phyloP scores from a whole-genome alignment of 1,140 invertebrate genomes.

The Paracyclopina nana region DNA sequence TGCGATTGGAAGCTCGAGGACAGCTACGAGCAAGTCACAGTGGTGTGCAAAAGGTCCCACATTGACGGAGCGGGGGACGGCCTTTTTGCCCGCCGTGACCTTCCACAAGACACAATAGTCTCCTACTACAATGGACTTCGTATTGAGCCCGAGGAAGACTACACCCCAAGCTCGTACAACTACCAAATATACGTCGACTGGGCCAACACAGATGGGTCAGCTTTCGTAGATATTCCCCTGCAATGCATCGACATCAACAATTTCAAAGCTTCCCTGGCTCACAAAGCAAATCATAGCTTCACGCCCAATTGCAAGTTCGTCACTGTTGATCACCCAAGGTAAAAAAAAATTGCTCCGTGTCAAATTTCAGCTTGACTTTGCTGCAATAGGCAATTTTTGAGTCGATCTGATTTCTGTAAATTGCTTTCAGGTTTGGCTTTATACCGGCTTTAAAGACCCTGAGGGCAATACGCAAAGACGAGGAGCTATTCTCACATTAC shows the following conservation, averaged over 20 bases:
- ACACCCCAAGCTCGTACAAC: neutral
- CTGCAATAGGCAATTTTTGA: no score
- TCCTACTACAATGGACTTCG: neutral
- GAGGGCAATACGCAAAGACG: neutral
- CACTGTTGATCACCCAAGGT: neutral
- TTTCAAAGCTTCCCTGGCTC: neutral
- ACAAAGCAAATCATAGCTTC: conserved; percentile 3
- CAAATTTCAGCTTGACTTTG: no score
- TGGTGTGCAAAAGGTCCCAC: neutral
- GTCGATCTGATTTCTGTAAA: no score
- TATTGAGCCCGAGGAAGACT: neutral
- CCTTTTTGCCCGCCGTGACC: neutral
- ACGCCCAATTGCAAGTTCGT: neutral
- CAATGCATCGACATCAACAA: neutral
- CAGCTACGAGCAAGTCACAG: neutral
- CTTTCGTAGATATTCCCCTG: conserved; percentile 1
- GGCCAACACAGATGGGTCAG: neutral
- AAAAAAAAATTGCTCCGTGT: no score
- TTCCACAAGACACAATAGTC: neutral
- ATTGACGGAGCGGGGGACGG: neutral
- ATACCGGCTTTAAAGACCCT: neutral
- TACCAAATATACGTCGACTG: conserved; percentile 1
- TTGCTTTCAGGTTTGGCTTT: neutral
- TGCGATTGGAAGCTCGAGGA: neutral
- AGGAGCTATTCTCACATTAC: conserved; percentile 1